phyloP scores from a whole-genome alignment of 2,113 vertebrate species.

The Regulus satrapa region DNA sequence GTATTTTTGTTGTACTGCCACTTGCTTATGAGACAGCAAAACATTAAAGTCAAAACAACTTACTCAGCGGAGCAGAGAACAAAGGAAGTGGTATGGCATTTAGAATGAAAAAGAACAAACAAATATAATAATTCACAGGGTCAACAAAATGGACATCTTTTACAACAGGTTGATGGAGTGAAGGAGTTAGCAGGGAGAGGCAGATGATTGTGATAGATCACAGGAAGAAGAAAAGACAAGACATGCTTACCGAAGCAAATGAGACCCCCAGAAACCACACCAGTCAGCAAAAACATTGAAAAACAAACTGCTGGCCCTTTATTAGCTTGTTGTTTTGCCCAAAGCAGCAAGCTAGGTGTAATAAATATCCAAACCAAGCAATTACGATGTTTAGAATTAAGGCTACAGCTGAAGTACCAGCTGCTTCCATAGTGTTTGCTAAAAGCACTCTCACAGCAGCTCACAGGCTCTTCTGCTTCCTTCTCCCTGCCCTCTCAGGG shows the following conservation, averaged over 20 bases:
- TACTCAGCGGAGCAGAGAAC: neutral
- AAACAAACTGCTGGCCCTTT: constrained; percentile 70
- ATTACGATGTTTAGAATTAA: constrained; percentile 72
- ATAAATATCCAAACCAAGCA: constrained; percentile 75
- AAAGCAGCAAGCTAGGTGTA: constrained; percentile 57
- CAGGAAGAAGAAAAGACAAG: constrained; percentile 77
- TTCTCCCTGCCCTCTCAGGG: neutral
- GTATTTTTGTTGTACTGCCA: neutral
- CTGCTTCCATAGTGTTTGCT: neutral
- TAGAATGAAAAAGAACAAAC: constrained; percentile 62
- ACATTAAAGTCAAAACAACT: neutral
- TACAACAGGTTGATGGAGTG: constrained; percentile 70
- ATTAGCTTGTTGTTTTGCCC: constrained; percentile 73
- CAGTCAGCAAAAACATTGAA: constrained; percentile 80
- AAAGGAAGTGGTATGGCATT: constrained; percentile 50
- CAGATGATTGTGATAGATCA: constrained; percentile 85
- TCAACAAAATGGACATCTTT: constrained; percentile 79
- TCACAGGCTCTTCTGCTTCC: neutral
- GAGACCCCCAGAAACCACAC: constrained; percentile 65
- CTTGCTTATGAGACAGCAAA: neutral
- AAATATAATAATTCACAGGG: constrained; percentile 77
- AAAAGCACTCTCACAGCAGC: neutral
- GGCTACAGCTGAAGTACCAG: neutral
- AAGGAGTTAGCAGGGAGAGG: constrained; percentile 60
- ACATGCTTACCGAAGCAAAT: constrained; percentile 80